These are phyloP conservation scores for Nixonia krombeini DNA, from an alignment of 1,140 invertebrate genomes.

Conservation along the genomic window DNA sequence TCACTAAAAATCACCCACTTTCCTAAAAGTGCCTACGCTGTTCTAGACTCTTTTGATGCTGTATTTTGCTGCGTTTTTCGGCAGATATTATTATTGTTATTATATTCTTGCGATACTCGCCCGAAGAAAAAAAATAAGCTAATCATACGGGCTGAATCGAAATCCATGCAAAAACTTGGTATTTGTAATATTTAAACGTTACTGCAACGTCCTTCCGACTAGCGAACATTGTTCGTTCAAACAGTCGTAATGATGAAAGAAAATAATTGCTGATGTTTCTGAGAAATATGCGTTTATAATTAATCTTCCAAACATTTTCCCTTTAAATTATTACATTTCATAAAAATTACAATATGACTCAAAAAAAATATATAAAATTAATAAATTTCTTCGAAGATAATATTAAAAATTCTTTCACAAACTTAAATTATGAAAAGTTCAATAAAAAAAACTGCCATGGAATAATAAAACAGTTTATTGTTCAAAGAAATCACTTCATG, in stretches of 20 bases:
- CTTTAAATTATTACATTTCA: too few species aligned
- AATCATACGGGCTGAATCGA: neutral
- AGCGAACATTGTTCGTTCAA: slow-evolving; percentile 6
- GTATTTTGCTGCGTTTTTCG: slow-evolving; percentile 34
- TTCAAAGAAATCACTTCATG: slow-evolving; percentile 8
- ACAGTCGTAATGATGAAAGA: slow-evolving; percentile 8
- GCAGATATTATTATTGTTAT: slow-evolving; percentile 20
- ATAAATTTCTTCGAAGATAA: too few species aligned
- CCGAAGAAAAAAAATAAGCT: slow-evolving; percentile 9
- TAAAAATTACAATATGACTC: too few species aligned
- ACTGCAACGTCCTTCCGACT: slow-evolving; percentile 26
- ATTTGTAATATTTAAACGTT: slow-evolving; percentile 20
- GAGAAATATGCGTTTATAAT: too few species aligned
- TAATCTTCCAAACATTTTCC: neutral
- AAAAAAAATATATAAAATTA: too few species aligned
- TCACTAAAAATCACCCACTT: slow-evolving; percentile 44
- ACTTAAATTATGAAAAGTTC: too few species aligned
- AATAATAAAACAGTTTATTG: neutral
- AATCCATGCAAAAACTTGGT: neutral
- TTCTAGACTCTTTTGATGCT: slow-evolving; percentile 49
- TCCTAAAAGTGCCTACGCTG: slow-evolving; percentile 70
- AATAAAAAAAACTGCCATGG: too few species aligned
- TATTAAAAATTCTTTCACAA: too few species aligned
- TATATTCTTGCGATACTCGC: slow-evolving; percentile 26
- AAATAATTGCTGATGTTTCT: slow-evolving; percentile 5